Evolutionary conservation across 37 sponge, comb jelly and placozoan species (phyloP), one percentile per base, ranked within the genome.

Genomic region (Tethya wilhelma): DNA sequence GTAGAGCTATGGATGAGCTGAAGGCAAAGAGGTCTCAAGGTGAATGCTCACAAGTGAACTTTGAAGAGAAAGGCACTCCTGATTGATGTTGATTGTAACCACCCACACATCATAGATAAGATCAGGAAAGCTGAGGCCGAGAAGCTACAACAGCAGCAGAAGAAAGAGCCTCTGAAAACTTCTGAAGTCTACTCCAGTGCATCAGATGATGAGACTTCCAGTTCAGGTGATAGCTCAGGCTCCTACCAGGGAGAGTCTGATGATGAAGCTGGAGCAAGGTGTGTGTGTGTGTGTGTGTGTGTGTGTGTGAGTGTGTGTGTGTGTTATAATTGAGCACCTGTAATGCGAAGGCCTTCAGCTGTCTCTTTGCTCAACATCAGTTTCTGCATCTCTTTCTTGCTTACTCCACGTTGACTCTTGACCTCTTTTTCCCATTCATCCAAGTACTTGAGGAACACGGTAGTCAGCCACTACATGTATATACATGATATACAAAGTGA

Each of bases 1-100:
- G 89, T 9, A 74, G 80, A 44, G 95, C 93, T 32, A 97, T 97
- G 26, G 95, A 94, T 45, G 95, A 94, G 20, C 77, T 94, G 59
- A 86, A 81, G 64, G 95, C 93, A 64, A 92, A 85, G 69, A 40
- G 98, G 56, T 71, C 77, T 59, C 9, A 33, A 49, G 53, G 14
- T 14, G 53, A 49, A 49, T 14, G 9, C 53, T 49, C 14, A 49
- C 53, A 19, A 14, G 53, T 49, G 14, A 19, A 9, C 53, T 19
- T 49, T 49, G 9, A 49, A 19, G 9, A 14, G 14, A 49, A 49
- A 9, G 53, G 53, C 14, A 14, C 53, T 49, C 9, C 14, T 14
- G 14, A 19, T 14, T 19, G 14, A 14, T 19, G 14, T 49, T 49
- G 53, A 9, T 49, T 49, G 14, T 49, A n/a, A n/a, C n/a, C n/a